Percentiles rank a stretch among this genome's conserved stretches.
phyloP scores from a whole-genome alignment of 2,888 invertebrate species.

The Drosophila subquinaria region DNA sequence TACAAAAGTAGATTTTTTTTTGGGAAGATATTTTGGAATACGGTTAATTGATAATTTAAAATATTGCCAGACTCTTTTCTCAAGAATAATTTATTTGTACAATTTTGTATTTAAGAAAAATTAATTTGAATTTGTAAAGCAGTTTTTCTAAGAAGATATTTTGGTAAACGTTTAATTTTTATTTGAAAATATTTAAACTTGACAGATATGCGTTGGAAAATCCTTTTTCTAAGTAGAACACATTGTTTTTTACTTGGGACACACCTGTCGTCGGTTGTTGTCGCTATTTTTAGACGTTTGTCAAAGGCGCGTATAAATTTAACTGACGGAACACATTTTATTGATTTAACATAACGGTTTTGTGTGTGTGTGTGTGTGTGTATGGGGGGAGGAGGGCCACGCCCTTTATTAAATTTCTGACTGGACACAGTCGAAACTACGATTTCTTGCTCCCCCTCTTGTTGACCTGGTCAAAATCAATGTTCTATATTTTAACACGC shows the following conservation, averaged over 20 bases:
- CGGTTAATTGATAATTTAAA: too few relatives aligned
- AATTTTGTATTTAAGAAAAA: too few relatives aligned
- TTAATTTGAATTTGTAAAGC: too few relatives aligned
- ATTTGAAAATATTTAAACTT: too few relatives aligned
- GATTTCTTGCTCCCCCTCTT: conserved; percentile 19
- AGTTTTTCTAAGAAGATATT: too few relatives aligned
- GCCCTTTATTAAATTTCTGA: conserved; percentile 52
- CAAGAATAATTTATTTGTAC: too few relatives aligned
- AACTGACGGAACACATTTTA: conserved; percentile 64
- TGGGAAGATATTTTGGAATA: too few relatives aligned
- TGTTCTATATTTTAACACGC: conserved; percentile 74
- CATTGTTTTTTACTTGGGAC: conserved; percentile 6
- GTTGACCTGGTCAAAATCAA: conserved; percentile 65
- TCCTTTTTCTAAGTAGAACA: neutral
- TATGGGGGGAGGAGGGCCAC: conserved; percentile 32
- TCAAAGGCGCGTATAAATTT: conserved; percentile 68
- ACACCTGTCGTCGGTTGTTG: conserved; percentile 44
- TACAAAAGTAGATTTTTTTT: too few relatives aligned
- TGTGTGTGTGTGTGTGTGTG: conserved; percentile 6
- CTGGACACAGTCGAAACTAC: conserved; percentile 39
- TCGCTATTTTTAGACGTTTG: conserved; percentile 64
- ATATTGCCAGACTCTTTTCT: too few relatives aligned
- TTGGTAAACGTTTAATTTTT: too few relatives aligned
- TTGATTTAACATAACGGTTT: conserved; percentile 61
- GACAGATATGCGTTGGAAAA: too few relatives aligned